A percentile compares a stretch with the other conserved stretches of the same genome.
These are phyloP conservation scores for Escarpia spicata DNA, from an alignment of 2,888 invertebrate genomes.

Conservation along the genomic window DNA sequence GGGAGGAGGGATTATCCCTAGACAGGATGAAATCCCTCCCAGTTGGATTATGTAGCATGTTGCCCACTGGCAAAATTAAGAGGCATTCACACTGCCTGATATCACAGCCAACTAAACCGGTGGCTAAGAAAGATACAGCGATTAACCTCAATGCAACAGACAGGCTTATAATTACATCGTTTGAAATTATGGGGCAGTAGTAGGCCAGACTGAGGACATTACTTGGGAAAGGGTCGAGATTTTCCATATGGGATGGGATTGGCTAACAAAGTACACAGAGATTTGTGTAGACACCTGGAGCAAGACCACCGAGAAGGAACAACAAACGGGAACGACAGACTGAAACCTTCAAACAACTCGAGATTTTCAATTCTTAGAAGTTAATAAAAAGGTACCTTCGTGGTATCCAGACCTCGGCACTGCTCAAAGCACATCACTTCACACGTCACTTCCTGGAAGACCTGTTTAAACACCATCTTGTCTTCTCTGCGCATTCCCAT, in stretches of 20 bases:
- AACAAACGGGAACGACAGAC: not conserved
- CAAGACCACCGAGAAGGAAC: not conserved
- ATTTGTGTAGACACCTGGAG: not conserved
- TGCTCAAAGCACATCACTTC: no score
- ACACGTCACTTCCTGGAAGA: no score
- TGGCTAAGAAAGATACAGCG: not conserved
- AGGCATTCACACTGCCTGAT: not conserved
- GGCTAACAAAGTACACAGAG: conserved; percentile 8
- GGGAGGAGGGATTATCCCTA: not conserved
- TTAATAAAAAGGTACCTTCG: no score
- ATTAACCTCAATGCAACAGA: not conserved
- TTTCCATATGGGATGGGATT: not conserved
- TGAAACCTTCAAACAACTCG: not conserved
- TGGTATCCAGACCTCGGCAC: no score
- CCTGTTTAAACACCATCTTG: no score
- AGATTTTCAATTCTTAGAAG: not conserved
- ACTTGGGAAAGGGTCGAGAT: not conserved
- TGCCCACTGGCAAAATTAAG: not conserved
- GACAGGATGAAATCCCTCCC: not conserved
- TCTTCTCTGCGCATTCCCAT: no score
- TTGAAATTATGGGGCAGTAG: not conserved
- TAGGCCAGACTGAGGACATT: not conserved
- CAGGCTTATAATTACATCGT: not conserved
- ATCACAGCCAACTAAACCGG: not conserved
- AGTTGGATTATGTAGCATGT: not conserved